Base-by-base conservation (phyloP, 2,797 vertebrate species). In the Manis javanica region DNA sequence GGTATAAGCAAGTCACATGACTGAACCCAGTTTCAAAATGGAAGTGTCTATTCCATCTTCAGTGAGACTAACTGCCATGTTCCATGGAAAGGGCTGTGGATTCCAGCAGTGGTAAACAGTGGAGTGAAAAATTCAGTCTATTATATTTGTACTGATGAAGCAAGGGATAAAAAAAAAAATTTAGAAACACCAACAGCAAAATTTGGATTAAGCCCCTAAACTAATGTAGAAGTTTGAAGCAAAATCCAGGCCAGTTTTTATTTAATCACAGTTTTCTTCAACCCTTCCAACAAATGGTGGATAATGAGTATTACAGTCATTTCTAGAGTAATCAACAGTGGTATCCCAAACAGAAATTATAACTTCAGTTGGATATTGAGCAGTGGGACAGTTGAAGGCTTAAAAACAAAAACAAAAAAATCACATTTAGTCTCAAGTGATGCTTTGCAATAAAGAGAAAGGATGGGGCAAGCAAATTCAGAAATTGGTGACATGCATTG, bases 311-410 rank as follows among this genome's bases (percentile, higher is more conserved):
- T 97, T 93, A 97, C 89, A 97, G 96, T 94, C 96, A 92, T 97
- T 97, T 98, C 92, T 91, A 92, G 78, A 96, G 97, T 88, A 97
- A 97, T 96, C 97, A 97, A 72, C 96, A 96, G 63, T 96, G 78
- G 87, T 92, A 79, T 97, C 96, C 94, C 95, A 96, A 98, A 98
- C 96, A 98, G 95, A 96, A 97, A 98, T 98, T 97, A 97, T 94
- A 94, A 97, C 96, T 93, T 97, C 97, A 97, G 97, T 96, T 97
- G 97, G 94, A 97, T 96, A 97, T 88, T 95, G 92, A 97, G 69
- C 93, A 98, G 91, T 89, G 96, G 95, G 91, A 96, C 94, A 90
- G 87, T 84, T 59, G 95, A 92, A 81, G 49, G 37, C 97, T 95
- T 97, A 92, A 95, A 96, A 97, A 87, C 24, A 94, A 95, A 39